Conservation (phyloP, 2,888 invertebrate species). For the Polydrusus pterygomalis region DNA sequence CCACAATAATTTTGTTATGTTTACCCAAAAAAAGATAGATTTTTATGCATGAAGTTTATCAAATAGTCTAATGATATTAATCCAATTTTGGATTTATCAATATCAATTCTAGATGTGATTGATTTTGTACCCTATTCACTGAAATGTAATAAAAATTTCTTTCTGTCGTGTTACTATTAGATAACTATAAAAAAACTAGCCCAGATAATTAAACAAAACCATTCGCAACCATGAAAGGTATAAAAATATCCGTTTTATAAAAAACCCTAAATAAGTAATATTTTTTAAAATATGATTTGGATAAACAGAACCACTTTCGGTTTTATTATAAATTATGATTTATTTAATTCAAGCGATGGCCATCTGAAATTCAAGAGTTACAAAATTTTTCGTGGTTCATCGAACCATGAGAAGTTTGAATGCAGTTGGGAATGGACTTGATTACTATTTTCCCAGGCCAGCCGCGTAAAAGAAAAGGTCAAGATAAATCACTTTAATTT, state of each 20-base stretch:
- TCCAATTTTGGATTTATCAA: too few relatives aligned
- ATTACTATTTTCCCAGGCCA: slow-evolving; percentile 28
- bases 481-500: slow-evolving; percentile 46
- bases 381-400: slow-evolving; percentile 38
- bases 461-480: slow-evolving; percentile 37
- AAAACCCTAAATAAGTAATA: background rate
- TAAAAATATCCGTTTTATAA: background rate
- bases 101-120: too few relatives aligned
- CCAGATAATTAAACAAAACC: background rate
- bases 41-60: too few relatives aligned
- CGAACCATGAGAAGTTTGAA: slow-evolving; percentile 37
- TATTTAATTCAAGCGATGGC: slow-evolving; percentile 23
- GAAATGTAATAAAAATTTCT: too few relatives aligned
- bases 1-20: too few relatives aligned
- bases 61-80: too few relatives aligned
- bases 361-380: slow-evolving; percentile 22
- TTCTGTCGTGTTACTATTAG: too few relatives aligned
- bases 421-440: slow-evolving; percentile 31
- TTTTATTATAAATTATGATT: background rate
- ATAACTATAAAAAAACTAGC: background rate
- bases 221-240: background rate
- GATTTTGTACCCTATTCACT: too few relatives aligned
- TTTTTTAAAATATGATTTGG: background rate
- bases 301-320: slow-evolving; percentile 24
- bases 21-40: too few relatives aligned